Conservation (phyloP, 2,797 vertebrate genomes). For the Rhinophrynus dorsalis region DNA sequence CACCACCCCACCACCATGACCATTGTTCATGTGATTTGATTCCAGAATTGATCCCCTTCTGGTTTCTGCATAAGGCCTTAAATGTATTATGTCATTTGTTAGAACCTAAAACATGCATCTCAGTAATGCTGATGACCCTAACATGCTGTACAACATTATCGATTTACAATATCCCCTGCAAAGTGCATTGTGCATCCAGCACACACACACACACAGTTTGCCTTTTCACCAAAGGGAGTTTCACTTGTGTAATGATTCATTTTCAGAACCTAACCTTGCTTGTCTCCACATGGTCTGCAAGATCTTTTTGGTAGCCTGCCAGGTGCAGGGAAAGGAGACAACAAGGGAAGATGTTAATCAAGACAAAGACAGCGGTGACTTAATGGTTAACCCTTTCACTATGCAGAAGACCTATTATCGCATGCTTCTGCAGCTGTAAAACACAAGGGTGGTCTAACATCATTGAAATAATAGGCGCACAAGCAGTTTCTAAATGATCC, state of each 20-base stretch:
- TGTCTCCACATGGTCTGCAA: conserved; percentile 43
- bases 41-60: too few relatives aligned
- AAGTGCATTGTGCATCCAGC: conserved; percentile 19
- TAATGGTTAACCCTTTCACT: conserved; percentile 41
- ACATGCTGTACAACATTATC: conserved; percentile 40
- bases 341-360: conserved; percentile 41
- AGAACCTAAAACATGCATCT: conserved; percentile 30
- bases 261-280: conserved; percentile 47
- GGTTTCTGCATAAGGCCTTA: too few relatives aligned
- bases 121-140: conserved; percentile 34
- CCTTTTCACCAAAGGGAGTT: conserved; percentile 38
- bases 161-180: conserved; percentile 42
- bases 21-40: too few relatives aligned
- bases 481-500: conserved; percentile 24
- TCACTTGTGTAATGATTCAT: conserved; percentile 47
- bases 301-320: conserved; percentile 32
- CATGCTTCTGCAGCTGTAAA: background rate
- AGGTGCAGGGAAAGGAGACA: conserved; percentile 24
- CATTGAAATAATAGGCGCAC: too few relatives aligned
- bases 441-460: too few relatives aligned
- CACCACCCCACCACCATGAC: too few relatives aligned
- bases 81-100: conserved; percentile 34
- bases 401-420: background rate
- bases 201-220: conserved; percentile 12
- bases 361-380: conserved; percentile 32